Percentiles rank a stretch among this genome's conserved stretches.
These are phyloP conservation scores for Coelopa pilipes DNA, from an alignment of 2,888 invertebrate species.

Conservation along the genomic window DNA sequence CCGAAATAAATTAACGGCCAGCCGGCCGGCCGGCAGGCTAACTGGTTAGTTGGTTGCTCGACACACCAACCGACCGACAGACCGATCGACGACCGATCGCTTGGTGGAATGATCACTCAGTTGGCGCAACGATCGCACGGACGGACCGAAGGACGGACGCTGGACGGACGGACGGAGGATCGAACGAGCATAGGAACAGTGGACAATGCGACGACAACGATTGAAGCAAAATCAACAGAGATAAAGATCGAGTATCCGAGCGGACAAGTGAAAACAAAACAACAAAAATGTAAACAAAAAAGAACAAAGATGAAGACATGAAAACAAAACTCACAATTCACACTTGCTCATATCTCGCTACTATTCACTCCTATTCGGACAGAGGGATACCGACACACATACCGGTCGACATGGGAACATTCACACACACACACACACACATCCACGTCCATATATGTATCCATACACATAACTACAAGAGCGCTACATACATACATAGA, in stretches of 20 bases:
- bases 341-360: constrained; percentile 22
- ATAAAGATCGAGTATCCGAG: constrained; percentile 28
- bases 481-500: too few relatives aligned
- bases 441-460: background rate
- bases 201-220: constrained; percentile 28
- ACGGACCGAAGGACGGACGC: background rate
- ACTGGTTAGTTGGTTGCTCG: constrained; percentile 25
- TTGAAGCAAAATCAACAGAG: constrained; percentile 29
- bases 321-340: constrained; percentile 27
- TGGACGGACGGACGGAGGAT: background rate
- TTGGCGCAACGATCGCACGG: constrained; percentile 19
- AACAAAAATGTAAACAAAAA: constrained; percentile 1
- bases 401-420: background rate
- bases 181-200: background rate
- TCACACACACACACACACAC: constrained; percentile 1
- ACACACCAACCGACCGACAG: background rate
- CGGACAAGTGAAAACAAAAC: constrained; percentile 20
- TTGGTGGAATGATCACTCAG: constrained; percentile 18
- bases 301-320: constrained; percentile 26
- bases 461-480: too few relatives aligned
- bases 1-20: constrained; percentile 39
- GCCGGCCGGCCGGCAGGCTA: constrained; percentile 29
- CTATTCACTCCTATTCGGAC: background rate
- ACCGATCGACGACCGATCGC: constrained; percentile 11
- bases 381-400: background rate